Base-by-base conservation (phyloP, 2,888 invertebrate species). In the Biston stratarius region DNA sequence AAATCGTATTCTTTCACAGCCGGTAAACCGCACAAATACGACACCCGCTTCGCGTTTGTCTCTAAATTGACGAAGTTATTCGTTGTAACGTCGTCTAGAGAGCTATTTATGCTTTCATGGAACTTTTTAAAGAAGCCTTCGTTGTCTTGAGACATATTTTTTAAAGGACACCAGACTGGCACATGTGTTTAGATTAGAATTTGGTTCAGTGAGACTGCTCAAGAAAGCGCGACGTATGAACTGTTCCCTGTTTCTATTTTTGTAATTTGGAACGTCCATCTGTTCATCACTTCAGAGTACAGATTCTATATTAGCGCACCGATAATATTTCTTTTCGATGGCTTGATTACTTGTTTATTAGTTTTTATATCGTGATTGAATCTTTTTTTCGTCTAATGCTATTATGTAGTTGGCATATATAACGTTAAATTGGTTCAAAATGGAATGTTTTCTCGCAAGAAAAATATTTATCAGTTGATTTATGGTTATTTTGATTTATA, bases 41-140 rank as follows among this genome's bases (percentile, higher is more conserved):
- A 92, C 65, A 96, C 95, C 66, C 97, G 95, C 69, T 96, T 95
- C 64, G 95, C 91, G 83, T 96, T 96, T 64, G 92, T 94, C 77
- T 94, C 94, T 74, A 96, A 94, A 80, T 94, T 91, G 47, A 94
- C 89, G 82, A 97, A 96, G 77, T 94, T 95, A 76, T 95, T 95
- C 70, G 95, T 94, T 65, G 95, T 95, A 58, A 95, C 91, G 70
- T 95, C 94, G 74, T 92, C 87, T 73, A 95, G 82, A 48, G 94
- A 87, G 77, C 92, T 91, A 77, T 95, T 94, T 61, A 96, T 88
- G 45, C 92, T 90, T 76, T 95, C 92, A 83, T 96, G 96, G 83
- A 96, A 95, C 70, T 95, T 94, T 86, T 95, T 95, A 83, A 96
- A 96, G 85, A 95, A 95, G 57, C 95, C 94, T 45, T 84, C 87